A percentile compares a stretch with the other conserved stretches of the same genome.
Conservation (phyloP, 2,113 vertebrate genomes). For the Enhydra lutris region DNA sequence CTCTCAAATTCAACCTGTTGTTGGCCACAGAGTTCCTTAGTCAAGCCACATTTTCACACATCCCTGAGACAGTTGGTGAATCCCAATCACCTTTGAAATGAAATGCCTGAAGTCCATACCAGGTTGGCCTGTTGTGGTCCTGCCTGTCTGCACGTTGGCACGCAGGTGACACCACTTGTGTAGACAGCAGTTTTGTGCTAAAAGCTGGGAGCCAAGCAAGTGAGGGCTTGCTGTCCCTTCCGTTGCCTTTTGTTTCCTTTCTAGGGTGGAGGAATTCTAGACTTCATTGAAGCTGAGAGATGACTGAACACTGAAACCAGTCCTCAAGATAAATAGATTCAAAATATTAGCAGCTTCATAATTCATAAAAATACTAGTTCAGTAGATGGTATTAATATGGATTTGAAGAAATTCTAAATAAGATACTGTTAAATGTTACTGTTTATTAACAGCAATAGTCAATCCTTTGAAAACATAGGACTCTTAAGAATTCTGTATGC, state of each 20-base stretch:
- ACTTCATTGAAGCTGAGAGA: background rate
- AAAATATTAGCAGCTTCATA: background rate
- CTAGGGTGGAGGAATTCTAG: background rate
- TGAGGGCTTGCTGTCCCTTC: background rate
- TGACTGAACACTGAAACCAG: background rate
- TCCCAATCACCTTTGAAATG: background rate
- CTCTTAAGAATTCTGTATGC: background rate
- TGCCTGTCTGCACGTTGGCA: background rate
- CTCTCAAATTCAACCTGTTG: background rate
- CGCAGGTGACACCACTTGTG: background rate
- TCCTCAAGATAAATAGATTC: background rate
- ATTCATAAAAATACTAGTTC: background rate
- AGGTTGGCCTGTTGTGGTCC: background rate
- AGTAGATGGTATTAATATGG: background rate
- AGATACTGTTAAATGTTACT: background rate
- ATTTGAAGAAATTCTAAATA: background rate
- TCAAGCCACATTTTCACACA: background rate
- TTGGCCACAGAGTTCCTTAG: background rate
- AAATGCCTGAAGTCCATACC: background rate
- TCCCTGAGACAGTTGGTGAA: background rate
- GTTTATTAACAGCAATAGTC: background rate
- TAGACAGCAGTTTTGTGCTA: background rate
- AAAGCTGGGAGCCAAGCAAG: background rate
- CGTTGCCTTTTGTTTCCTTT: background rate
- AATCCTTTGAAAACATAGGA: background rate